phyloP scores from a whole-genome alignment of 2,113 vertebrate genomes.

The Miniopterus natalensis region DNA sequence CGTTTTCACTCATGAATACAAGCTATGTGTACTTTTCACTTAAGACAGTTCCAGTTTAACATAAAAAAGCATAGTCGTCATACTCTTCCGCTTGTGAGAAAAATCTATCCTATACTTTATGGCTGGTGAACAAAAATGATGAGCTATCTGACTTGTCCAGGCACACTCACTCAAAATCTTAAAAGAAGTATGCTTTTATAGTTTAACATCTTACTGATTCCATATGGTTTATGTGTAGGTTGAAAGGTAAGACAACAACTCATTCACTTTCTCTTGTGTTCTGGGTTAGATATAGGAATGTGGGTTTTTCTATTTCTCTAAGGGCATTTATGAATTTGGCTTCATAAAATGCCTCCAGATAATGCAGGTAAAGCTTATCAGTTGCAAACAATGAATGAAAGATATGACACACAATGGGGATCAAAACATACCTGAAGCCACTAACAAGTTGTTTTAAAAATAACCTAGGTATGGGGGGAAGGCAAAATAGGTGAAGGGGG shows the following conservation, averaged over 20 bases:
- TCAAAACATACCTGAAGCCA: not conserved
- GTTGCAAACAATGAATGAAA: not conserved
- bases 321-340: not conserved
- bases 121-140: not conserved
- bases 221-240: constrained; percentile 3
- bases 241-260: constrained; percentile 46
- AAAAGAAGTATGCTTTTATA: not conserved
- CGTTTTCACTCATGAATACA: constrained; percentile 13
- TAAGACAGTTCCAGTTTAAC: not conserved
- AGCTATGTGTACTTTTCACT: not conserved
- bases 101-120: not conserved
- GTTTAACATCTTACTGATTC: constrained; percentile 15
- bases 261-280: not conserved
- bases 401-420: not conserved
- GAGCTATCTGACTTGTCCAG: constrained; percentile 52
- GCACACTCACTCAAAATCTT: constrained; percentile 47
- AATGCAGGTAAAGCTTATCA: not conserved
- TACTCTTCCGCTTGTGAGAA: not conserved
- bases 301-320: not conserved
- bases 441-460: not conserved
- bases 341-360: not conserved
- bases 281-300: not conserved
- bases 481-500: not conserved
- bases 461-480: not conserved
- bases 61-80: not conserved